These are phyloP conservation scores for Dendrocopos noguchii DNA, from an alignment of 2,113 vertebrate species.

Conservation along the genomic window DNA sequence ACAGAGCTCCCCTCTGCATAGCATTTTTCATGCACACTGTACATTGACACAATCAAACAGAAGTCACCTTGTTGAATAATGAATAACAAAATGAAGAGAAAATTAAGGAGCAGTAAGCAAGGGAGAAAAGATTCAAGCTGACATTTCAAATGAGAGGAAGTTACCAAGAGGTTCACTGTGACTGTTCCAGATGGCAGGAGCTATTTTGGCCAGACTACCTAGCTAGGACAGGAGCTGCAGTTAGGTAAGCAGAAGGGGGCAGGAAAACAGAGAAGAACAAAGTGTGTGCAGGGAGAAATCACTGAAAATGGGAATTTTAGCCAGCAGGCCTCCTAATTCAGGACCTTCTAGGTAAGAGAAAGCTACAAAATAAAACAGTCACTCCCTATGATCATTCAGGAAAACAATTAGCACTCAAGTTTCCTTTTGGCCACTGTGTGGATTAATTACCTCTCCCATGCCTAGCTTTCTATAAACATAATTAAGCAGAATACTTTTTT, in stretches of 20 bases:
- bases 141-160: constrained; percentile 52
- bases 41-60: neutral
- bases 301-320: neutral
- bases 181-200: constrained; percentile 64
- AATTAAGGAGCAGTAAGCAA: constrained; percentile 35
- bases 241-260: neutral
- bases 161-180: neutral
- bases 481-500: constrained; percentile 17
- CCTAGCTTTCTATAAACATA: constrained; percentile 8
- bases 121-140: constrained; percentile 44
- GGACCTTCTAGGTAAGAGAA: neutral
- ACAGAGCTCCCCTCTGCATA: neutral
- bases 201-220: constrained; percentile 66
- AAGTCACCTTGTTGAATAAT: constrained; percentile 61
- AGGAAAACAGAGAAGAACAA: constrained; percentile 8
- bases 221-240: neutral
- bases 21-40: neutral
- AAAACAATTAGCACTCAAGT: neutral
- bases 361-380: neutral
- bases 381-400: neutral
- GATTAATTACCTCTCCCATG: constrained; percentile 12
- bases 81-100: neutral
- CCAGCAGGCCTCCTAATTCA: neutral
- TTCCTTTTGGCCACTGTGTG: neutral
- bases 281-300: neutral